Evolutionary conservation across 2,888 invertebrate species (phyloP).

Genomic region (Watsonalla binaria): DNA sequence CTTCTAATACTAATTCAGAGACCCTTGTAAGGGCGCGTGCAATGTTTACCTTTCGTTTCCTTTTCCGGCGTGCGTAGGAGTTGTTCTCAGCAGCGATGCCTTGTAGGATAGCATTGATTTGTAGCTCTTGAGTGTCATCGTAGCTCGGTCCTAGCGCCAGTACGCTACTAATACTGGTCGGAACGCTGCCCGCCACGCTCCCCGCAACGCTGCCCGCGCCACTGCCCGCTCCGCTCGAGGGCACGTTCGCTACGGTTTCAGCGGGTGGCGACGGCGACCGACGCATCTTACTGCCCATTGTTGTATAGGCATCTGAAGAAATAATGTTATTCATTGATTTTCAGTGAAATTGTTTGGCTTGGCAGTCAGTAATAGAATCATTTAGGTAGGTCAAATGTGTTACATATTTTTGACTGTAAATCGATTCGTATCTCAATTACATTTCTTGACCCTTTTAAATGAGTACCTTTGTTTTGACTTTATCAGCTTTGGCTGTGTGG

Average conservation of each 20-base stretch:
- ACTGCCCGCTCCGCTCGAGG: not conserved
- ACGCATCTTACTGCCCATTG: conserved; percentile 64
- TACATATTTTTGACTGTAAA: too few relatives aligned
- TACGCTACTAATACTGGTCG: not conserved
- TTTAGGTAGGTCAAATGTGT: too few relatives aligned
- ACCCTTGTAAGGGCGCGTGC: too few relatives aligned
- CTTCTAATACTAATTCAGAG: too few relatives aligned
- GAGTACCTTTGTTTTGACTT: too few relatives aligned
- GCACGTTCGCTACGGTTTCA: conserved; percentile 17
- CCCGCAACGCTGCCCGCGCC: not conserved
- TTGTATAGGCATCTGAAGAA: conserved; percentile 65
- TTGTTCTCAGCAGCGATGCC: conserved; percentile 68
- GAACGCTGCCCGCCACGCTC: too few relatives aligned
- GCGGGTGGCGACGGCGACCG: conserved; percentile 59
- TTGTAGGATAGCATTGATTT: conserved; percentile 71
- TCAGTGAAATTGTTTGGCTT: too few relatives aligned
- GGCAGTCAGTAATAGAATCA: too few relatives aligned
- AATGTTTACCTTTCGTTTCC: conserved; percentile 49
- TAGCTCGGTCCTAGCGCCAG: conserved; percentile 19
- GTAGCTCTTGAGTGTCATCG: conserved; percentile 63
- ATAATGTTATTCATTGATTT: too few relatives aligned
- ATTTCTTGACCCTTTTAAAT: too few relatives aligned
- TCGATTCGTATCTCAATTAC: too few relatives aligned
- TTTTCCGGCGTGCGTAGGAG: conserved; percentile 48
- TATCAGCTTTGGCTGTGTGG: too few relatives aligned